A percentile compares a stretch with the other conserved stretches of the same genome.
Evolutionary conservation across 2,113 vertebrate species (phyloP).

Genomic region (Psittacula cyanocephala): DNA sequence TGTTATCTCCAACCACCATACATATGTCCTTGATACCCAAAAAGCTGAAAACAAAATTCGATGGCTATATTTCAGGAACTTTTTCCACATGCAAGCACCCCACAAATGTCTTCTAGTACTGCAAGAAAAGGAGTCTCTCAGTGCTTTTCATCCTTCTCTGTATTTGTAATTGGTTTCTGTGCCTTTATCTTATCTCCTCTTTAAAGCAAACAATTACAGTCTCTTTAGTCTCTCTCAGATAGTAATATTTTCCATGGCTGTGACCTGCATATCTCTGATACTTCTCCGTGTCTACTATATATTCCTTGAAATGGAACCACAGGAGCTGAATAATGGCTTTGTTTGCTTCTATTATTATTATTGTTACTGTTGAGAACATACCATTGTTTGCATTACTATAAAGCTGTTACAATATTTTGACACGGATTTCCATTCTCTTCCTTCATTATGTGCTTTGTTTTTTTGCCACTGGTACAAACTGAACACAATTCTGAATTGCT

Average conservation of each 20-base stretch:
- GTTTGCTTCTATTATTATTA: not conserved
- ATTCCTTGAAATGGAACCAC: not conserved
- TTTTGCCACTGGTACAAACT: not conserved
- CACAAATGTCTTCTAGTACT: not conserved
- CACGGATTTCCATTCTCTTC: not conserved
- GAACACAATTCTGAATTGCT: not conserved
- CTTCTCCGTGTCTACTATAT: not conserved
- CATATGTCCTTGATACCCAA: not conserved
- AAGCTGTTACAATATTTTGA: not conserved
- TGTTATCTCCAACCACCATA: not conserved
- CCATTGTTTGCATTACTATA: not conserved
- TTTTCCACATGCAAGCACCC: not conserved
- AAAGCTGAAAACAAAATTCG: not conserved
- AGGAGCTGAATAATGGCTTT: not conserved
- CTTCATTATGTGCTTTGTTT: not conserved
- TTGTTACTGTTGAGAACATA: not conserved
- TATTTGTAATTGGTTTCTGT: not conserved
- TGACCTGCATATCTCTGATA: not conserved
- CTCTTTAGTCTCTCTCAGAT: not conserved
- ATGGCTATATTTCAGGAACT: not conserved
- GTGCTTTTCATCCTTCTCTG: not conserved
- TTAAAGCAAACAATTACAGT: not conserved
- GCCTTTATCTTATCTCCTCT: constrained; percentile 3
- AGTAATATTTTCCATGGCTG: not conserved
- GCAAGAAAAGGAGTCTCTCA: not conserved